phyloP scores from a whole-genome alignment of 2,113 vertebrate species.

The Myodes glareolus region DNA sequence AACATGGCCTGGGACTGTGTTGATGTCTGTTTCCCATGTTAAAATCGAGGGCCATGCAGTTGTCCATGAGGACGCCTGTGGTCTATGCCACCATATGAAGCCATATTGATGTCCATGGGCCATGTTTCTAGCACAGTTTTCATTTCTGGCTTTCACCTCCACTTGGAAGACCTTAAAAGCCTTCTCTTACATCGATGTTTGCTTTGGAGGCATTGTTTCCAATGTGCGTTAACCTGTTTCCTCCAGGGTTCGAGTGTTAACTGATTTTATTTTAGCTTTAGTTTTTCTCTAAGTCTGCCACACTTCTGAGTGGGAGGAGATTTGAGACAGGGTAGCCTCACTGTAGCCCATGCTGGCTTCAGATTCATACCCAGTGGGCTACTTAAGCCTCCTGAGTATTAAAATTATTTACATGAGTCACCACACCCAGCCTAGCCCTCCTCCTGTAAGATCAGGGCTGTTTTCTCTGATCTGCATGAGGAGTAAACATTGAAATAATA shows the following conservation, averaged over 20 bases:
- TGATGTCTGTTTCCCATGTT: background rate
- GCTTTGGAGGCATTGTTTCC: background rate
- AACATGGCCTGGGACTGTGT: background rate
- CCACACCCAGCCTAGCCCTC: background rate
- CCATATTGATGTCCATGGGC: background rate
- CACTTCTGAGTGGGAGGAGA: background rate
- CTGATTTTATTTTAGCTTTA: background rate
- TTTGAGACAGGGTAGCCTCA: background rate
- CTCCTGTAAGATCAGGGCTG: background rate
- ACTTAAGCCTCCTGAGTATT: background rate
- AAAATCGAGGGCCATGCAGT: background rate
- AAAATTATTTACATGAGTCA: background rate
- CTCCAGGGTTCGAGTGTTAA: background rate
- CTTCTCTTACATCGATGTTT: rapidly evolving
- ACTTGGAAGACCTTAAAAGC: background rate
- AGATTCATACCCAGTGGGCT: background rate
- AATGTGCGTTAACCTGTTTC: background rate
- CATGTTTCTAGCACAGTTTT: background rate
- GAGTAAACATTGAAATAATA: background rate
- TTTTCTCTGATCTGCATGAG: background rate
- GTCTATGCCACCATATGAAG: background rate
- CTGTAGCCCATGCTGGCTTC: background rate
- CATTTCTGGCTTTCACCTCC: background rate
- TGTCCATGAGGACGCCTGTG: background rate
- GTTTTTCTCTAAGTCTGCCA: background rate